These are phyloP conservation scores for Nycticebus coucang DNA, from an alignment of 2,113 vertebrate species.

Conservation along the genomic window DNA sequence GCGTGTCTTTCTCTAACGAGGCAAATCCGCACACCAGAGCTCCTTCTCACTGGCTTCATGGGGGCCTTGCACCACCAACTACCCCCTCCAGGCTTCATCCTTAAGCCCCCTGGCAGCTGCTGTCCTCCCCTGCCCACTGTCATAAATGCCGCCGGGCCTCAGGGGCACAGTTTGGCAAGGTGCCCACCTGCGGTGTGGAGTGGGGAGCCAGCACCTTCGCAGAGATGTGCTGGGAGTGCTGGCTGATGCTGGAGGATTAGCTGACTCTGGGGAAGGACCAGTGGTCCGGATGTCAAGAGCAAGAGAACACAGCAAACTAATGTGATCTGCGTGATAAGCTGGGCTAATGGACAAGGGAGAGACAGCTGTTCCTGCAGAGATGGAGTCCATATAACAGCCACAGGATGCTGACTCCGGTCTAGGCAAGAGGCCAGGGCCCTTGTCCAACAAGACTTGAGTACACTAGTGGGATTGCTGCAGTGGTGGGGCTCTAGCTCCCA, in stretches of 20 bases:
- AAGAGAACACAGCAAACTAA: background rate
- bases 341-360: background rate
- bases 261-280: background rate
- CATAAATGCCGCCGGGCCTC: background rate
- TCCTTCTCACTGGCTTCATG: background rate
- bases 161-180: background rate
- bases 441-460: background rate
- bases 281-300: background rate
- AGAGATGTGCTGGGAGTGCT: fast-evolving
- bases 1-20: background rate
- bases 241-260: background rate
- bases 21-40: background rate
- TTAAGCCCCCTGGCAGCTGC: background rate
- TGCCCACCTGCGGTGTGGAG: background rate
- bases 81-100: background rate
- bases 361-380: background rate
- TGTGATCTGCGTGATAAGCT: background rate
- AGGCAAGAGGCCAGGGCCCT: background rate
- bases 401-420: background rate
- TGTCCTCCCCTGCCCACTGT: background rate
- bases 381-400: too few species aligned
- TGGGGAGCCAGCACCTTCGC: background rate
- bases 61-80: background rate
- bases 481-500: background rate
- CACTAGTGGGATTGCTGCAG: background rate